A percentile compares a stretch with the other conserved stretches of the same genome.
phyloP scores from a whole-genome alignment of 2,113 vertebrate species.

The Craseonycteris thonglongyai region DNA sequence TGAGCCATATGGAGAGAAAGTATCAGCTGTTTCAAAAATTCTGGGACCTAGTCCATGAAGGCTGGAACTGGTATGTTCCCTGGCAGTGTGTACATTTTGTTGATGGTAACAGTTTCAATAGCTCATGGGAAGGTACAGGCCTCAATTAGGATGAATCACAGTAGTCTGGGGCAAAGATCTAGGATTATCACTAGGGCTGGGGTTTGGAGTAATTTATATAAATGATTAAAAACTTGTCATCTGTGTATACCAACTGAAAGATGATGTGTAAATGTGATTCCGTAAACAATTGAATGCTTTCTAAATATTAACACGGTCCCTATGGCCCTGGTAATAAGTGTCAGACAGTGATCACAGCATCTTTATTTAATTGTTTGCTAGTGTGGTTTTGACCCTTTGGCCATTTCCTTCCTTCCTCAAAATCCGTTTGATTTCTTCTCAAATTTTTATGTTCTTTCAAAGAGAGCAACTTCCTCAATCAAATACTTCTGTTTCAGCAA shows the following conservation, averaged over 20 bases:
- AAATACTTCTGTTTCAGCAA: background rate
- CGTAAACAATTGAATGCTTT: background rate
- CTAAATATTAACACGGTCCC: background rate
- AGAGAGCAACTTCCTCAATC: background rate
- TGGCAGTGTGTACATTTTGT: background rate
- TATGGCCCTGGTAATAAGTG: background rate
- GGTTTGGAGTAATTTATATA: background rate
- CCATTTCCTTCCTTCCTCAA: background rate
- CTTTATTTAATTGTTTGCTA: background rate
- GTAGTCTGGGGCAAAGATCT: background rate
- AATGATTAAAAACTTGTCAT: background rate
- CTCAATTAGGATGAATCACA: background rate
- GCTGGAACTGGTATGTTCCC: background rate
- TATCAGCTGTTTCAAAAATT: background rate
- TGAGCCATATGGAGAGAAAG: background rate
- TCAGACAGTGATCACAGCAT: background rate
- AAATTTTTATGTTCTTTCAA: background rate
- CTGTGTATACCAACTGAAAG: background rate
- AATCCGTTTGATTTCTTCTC: background rate
- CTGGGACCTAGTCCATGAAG: background rate
- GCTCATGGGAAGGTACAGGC: background rate
- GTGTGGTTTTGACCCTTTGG: background rate
- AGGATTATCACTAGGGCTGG: background rate
- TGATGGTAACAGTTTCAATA: background rate
- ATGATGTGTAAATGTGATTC: background rate